phyloP scores from a whole-genome alignment of 2,888 invertebrate species.

The Vesta saturnalis region DNA sequence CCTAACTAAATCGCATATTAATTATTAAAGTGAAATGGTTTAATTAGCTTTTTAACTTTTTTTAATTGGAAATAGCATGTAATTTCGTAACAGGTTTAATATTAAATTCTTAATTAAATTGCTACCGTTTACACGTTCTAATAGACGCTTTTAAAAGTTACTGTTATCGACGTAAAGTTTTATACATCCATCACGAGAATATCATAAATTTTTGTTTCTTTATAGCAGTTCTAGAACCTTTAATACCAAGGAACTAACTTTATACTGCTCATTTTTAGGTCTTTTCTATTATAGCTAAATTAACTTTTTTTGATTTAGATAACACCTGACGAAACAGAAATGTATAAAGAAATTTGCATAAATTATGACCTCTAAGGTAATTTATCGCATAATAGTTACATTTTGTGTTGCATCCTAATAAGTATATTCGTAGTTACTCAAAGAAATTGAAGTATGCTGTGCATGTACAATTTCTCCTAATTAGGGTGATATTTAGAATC shows the following conservation, averaged over 20 bases:
- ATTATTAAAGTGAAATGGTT: too few species aligned
- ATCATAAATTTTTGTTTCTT: neutral
- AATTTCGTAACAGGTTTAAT: too few species aligned
- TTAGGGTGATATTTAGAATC: too few species aligned
- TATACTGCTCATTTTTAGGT: neutral
- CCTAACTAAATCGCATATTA: too few species aligned
- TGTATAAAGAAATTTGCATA: neutral
- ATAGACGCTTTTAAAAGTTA: neutral
- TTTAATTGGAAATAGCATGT: too few species aligned
- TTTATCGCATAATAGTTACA: too few species aligned
- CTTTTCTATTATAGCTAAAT: neutral
- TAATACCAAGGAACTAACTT: neutral
- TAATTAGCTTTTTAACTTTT: too few species aligned
- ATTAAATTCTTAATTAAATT: neutral
- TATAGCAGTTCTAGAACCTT: neutral
- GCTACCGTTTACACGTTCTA: neutral
- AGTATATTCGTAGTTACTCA: too few species aligned
- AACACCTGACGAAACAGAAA: neutral
- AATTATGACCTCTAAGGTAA: too few species aligned
- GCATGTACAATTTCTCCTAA: too few species aligned
- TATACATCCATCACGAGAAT: neutral
- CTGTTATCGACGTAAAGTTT: conserved; percentile 1
- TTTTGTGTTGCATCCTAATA: too few species aligned
- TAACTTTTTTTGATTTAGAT: neutral
- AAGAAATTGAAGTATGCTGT: too few species aligned